Conservation (phyloP, 2,797 vertebrate genomes). For the Onychomys torridus region DNA sequence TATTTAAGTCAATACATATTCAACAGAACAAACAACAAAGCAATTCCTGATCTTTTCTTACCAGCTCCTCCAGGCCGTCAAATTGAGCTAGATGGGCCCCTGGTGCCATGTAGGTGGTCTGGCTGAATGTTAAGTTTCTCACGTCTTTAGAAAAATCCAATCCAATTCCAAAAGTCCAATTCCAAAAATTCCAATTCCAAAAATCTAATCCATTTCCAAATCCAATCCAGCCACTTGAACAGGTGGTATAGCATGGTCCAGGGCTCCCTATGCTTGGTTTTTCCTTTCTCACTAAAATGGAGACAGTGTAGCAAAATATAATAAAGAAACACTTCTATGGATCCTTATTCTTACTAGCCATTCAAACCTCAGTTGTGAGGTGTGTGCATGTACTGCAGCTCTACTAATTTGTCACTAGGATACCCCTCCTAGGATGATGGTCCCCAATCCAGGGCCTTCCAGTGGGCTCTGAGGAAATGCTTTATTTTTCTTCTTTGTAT, state of each 20-base stretch:
- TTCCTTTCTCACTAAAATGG: not conserved
- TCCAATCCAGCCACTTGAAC: slow-evolving; percentile 14
- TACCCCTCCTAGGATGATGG: not conserved
- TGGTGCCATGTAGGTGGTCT: not conserved
- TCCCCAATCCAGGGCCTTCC: not conserved
- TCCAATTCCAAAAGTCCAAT: too few species aligned
- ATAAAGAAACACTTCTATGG: not conserved
- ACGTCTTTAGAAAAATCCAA: slow-evolving; percentile 50
- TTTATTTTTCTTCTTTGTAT: not conserved
- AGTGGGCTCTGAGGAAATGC: not conserved
- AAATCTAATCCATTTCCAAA: too few species aligned
- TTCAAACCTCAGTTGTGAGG: not conserved
- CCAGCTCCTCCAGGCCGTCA: not conserved
- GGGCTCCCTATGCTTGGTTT: fast-evolving
- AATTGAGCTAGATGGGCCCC: not conserved
- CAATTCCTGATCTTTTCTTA: not conserved
- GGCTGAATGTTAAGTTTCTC: slow-evolving; percentile 30
- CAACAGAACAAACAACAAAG: not conserved
- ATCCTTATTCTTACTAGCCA: not conserved
- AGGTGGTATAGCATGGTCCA: fast-evolving
- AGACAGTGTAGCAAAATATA: not conserved
- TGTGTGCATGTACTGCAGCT: not conserved
- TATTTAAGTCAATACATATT: not conserved
- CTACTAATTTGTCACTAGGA: not conserved
- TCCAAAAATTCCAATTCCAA: too few species aligned